phyloP scores from a whole-genome alignment of 64 coral and sea anemone genomes.

The Exaiptasia diaphana region DNA sequence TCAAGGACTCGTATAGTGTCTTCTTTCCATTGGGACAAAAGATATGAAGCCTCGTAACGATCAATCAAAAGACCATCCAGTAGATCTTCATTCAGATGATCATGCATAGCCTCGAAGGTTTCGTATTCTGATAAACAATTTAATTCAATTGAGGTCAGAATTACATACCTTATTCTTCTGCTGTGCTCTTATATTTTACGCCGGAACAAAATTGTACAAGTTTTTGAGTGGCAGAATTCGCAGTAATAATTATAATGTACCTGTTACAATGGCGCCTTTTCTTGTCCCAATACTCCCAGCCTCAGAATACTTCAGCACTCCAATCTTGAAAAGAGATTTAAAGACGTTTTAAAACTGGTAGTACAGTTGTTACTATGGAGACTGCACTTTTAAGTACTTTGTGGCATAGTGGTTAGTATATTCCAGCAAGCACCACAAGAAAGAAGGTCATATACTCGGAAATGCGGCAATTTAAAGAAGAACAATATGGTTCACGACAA shows the following conservation, averaged over 20 bases:
- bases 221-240: not conserved
- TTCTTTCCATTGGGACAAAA: not conserved
- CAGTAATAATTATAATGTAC: not conserved
- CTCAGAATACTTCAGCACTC: not conserved
- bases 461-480: too few species aligned
- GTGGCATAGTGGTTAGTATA: too few species aligned
- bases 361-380: too few species aligned
- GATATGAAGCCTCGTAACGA: slow-evolving; percentile 32
- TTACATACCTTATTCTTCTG: too few species aligned
- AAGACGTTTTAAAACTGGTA: too few species aligned
- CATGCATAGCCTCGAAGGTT: not conserved
- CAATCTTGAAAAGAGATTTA: not conserved
- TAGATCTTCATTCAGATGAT: not conserved
- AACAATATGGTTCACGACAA: too few species aligned
- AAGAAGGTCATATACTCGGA: too few species aligned
- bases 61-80: slow-evolving; percentile 62
- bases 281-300: not conserved
- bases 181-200: too few species aligned
- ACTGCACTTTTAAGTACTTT: too few species aligned
- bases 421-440: too few species aligned
- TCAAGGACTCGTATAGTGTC: slow-evolving; percentile 12
- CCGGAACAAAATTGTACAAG: not conserved
- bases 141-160: not conserved
- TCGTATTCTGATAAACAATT: not conserved
- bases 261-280: not conserved